Conservation (phyloP, 2,113 vertebrate genomes). For the Arizona elegans region DNA sequence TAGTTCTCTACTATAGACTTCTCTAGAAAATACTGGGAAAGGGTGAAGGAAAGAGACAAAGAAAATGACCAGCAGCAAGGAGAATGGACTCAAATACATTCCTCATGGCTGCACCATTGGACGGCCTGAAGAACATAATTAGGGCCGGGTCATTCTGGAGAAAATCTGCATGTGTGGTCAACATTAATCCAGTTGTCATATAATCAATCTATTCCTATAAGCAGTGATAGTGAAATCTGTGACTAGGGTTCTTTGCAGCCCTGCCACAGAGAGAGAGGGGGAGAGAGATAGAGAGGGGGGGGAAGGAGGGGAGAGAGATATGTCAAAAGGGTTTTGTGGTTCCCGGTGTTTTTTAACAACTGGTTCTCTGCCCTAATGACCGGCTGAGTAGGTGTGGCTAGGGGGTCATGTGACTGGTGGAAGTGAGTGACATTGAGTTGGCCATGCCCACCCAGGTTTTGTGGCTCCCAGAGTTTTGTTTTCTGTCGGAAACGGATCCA, state of each 20-base stretch:
- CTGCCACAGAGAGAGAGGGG: neutral
- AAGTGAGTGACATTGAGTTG: too few species aligned
- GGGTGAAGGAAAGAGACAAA: neutral
- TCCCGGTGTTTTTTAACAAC: too few species aligned
- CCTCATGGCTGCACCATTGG: neutral
- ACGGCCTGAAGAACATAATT: neutral
- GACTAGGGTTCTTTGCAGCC: neutral
- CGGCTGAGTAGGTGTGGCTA: too few species aligned
- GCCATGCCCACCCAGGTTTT: too few species aligned
- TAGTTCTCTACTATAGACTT: neutral
- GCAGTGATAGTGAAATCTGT: neutral
- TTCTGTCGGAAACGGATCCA: too few species aligned
- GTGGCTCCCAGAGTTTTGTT: too few species aligned
- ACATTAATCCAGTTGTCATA: neutral
- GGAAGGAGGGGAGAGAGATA: too few species aligned
- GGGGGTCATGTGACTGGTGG: too few species aligned
- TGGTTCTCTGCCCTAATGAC: too few species aligned
- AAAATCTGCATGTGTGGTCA: neutral
- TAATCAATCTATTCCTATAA: neutral
- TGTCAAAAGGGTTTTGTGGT: too few species aligned
- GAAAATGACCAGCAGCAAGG: neutral
- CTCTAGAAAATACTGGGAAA: neutral
- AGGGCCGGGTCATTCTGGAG: neutral
- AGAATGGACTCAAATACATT: neutral
- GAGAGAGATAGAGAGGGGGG: too few species aligned